A percentile compares a stretch with the other conserved stretches of the same genome.
These are phyloP conservation scores for Temnothorax unifasciatus DNA, from an alignment of 2,888 invertebrate species.

Conservation along the genomic window DNA sequence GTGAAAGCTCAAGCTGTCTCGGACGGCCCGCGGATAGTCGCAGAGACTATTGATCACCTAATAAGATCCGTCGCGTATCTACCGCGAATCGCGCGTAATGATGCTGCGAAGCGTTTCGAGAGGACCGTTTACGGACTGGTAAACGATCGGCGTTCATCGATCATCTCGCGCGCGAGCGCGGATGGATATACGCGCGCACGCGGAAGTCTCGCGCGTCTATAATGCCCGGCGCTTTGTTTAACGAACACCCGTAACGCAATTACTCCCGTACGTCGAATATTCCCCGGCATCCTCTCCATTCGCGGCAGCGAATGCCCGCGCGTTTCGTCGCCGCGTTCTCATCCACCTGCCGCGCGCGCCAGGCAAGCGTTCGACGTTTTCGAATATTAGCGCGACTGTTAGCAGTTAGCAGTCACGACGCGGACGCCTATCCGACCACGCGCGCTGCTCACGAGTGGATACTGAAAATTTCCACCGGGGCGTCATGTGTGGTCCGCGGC, in stretches of 20 bases:
- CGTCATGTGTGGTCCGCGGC: slow-evolving; percentile 79
- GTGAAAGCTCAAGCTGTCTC: slow-evolving; percentile 23
- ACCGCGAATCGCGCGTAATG: slow-evolving; percentile 17
- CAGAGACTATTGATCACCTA: slow-evolving; percentile 21
- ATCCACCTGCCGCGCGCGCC: slow-evolving; percentile 65
- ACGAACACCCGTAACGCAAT: slow-evolving; percentile 42
- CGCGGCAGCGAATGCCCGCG: background rate
- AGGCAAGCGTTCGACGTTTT: slow-evolving; percentile 46
- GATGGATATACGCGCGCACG: slow-evolving; percentile 2
- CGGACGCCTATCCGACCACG: slow-evolving; percentile 30
- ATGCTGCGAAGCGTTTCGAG: background rate
- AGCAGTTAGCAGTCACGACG: slow-evolving; percentile 38
- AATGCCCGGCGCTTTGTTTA: slow-evolving; percentile 41
- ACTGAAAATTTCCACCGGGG: slow-evolving; percentile 64
- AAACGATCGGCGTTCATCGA: slow-evolving; percentile 47
- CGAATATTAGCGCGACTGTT: slow-evolving; percentile 61
- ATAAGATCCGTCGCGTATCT: background rate
- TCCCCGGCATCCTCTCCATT: slow-evolving; percentile 10
- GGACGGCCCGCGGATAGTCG: background rate
- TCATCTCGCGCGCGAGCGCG: slow-evolving; percentile 28
- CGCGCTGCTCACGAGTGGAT: slow-evolving; percentile 54
- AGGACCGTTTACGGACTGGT: slow-evolving; percentile 21
- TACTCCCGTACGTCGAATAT: slow-evolving; percentile 45
- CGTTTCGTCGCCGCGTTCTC: slow-evolving; percentile 40
- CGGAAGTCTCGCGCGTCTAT: slow-evolving; percentile 33